A percentile compares a stretch with the other conserved stretches of the same genome.
Conservation (phyloP, 2,113 vertebrate genomes). For the Fulmarus glacialis region DNA sequence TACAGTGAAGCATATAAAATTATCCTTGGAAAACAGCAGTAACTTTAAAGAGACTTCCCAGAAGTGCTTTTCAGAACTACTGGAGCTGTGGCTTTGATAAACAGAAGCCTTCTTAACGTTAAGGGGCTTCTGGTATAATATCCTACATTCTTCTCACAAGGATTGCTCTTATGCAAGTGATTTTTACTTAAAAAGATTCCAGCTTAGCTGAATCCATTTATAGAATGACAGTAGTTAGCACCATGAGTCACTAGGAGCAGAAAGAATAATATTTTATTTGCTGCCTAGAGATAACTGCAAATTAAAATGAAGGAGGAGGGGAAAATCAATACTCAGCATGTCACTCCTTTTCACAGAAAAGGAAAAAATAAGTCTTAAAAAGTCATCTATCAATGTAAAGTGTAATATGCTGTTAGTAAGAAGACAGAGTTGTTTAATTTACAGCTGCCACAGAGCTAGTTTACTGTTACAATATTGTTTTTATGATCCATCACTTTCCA, state of each 20-base stretch:
- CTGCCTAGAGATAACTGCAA: constrained; percentile 67
- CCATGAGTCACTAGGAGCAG: constrained; percentile 65
- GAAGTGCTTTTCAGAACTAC: constrained; percentile 1
- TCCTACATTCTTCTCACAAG: constrained; percentile 46
- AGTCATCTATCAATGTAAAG: constrained; percentile 58
- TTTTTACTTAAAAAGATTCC: constrained; percentile 50
- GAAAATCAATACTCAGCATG: constrained; percentile 48
- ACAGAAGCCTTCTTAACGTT: constrained; percentile 37
- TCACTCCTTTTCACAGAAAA: constrained; percentile 52
- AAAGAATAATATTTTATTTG: constrained; percentile 67
- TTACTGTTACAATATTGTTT: constrained; percentile 16
- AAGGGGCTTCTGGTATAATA: constrained; percentile 39
- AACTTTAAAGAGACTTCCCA: constrained; percentile 45
- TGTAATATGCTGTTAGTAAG: background rate
- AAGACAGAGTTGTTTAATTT: constrained; percentile 56
- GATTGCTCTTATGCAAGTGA: constrained; percentile 50
- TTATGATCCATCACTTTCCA: constrained; percentile 48
- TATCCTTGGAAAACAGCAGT: background rate
- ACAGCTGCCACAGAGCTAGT: constrained; percentile 18
- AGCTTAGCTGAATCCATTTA: constrained; percentile 57
- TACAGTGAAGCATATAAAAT: background rate
- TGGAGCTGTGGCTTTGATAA: constrained; percentile 45
- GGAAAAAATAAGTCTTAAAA: constrained; percentile 37
- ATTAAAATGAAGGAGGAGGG: constrained; percentile 38
- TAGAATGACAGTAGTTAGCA: constrained; percentile 56